phyloP scores from a whole-genome alignment of 2,888 invertebrate species.

The Eupithecia dodoneata region DNA sequence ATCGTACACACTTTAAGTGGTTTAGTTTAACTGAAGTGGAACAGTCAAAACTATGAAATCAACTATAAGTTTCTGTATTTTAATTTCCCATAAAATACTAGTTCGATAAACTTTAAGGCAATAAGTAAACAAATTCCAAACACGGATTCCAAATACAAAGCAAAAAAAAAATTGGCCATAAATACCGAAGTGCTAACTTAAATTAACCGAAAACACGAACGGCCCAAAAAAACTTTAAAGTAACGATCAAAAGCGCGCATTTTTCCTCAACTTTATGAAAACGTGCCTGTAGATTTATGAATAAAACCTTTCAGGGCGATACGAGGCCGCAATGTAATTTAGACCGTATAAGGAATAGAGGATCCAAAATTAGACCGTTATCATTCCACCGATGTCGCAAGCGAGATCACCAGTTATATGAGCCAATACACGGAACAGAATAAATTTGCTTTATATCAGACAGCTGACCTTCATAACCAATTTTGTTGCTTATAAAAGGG shows the following conservation, averaged over 20 bases:
- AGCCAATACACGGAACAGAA: conserved; percentile 82
- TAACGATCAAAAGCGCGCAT: conserved; percentile 67
- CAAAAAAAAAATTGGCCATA: conserved; percentile 32
- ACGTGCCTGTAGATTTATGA: conserved; percentile 81
- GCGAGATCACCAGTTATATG: conserved; percentile 80
- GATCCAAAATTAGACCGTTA: conserved; percentile 81
- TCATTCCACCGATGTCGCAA: conserved; percentile 80
- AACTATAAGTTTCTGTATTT: conserved; percentile 3
- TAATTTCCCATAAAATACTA: conserved; percentile 19
- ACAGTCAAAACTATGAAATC: not conserved
- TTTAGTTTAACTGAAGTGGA: not conserved
- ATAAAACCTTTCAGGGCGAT: conserved; percentile 82
- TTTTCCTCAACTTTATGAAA: conserved; percentile 79
- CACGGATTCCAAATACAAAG: conserved; percentile 36
- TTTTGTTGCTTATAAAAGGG: conserved; percentile 73
- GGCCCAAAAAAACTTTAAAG: conserved; percentile 58
- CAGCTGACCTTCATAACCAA: conserved; percentile 81
- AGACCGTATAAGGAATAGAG: conserved; percentile 72
- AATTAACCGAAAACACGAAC: conserved; percentile 51
- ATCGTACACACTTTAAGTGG: not conserved
- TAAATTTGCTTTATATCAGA: conserved; percentile 81
- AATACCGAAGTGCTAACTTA: conserved; percentile 49
- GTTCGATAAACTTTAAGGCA: conserved; percentile 31
- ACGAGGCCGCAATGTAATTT: conserved; percentile 79
- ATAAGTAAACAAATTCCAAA: conserved; percentile 34